These are phyloP conservation scores for Phenganax marumi DNA, from an alignment of 92 coral and sea anemone species.

Conservation along the genomic window DNA sequence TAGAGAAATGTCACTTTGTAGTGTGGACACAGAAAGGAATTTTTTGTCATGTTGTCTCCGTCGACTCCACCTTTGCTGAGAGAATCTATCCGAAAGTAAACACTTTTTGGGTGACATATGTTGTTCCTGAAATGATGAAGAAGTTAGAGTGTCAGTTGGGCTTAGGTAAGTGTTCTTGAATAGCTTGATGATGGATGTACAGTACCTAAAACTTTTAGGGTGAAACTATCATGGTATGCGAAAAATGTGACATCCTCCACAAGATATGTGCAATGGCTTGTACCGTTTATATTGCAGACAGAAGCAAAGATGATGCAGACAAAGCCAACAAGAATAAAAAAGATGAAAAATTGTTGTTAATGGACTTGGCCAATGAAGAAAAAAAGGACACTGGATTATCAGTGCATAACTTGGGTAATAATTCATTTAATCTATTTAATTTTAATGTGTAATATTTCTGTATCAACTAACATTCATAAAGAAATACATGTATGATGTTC, in stretches of 20 bases:
- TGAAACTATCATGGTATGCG: too few relatives aligned
- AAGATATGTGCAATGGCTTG: neutral
- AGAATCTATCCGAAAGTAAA: conserved; percentile 12
- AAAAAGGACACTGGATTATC: neutral
- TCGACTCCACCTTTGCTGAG: neutral
- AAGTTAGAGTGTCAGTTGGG: too few relatives aligned
- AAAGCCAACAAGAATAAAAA: neutral
- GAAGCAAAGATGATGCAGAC: neutral
- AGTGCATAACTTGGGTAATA: too few relatives aligned
- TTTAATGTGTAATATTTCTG: too few relatives aligned
- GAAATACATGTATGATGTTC: too few relatives aligned
- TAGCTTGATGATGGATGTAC: too few relatives aligned
- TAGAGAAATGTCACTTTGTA: conserved; percentile 23
- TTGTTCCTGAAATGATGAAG: neutral
- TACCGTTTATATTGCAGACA: neutral
- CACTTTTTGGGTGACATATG: conserved; percentile 15
- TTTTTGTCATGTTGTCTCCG: neutral
- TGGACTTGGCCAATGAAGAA: too few relatives aligned
- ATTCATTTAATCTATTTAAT: too few relatives aligned
- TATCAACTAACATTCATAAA: too few relatives aligned
- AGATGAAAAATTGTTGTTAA: neutral
- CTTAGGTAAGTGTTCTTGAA: too few relatives aligned
- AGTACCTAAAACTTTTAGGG: too few relatives aligned
- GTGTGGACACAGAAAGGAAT: conserved; percentile 27
- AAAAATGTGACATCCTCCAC: neutral